These are phyloP conservation scores for Forbesichthys agassizii DNA, from an alignment of 2,113 vertebrate species.

Conservation along the genomic window DNA sequence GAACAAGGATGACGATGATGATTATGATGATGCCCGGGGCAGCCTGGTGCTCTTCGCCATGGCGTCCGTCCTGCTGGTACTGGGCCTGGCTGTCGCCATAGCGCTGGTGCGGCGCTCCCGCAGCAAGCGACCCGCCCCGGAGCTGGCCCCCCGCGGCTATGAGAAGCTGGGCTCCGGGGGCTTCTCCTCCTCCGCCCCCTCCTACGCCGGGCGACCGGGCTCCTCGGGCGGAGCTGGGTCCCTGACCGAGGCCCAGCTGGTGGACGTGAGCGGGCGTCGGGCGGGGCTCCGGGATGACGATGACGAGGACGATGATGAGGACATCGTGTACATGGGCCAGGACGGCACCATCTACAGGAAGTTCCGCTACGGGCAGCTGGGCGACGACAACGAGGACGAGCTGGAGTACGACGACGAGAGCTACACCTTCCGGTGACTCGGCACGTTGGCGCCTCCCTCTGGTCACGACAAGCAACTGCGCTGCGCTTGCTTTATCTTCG, in stretches of 20 bases:
- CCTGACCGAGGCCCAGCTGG: slow-evolving; percentile 81
- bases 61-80: slow-evolving; percentile 77
- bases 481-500: too few species aligned
- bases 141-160: slow-evolving; percentile 74
- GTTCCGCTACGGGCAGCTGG: slow-evolving; percentile 89
- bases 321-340: slow-evolving; percentile 95
- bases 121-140: slow-evolving; percentile 62
- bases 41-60: slow-evolving; percentile 80
- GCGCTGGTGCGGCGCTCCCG: slow-evolving; percentile 78
- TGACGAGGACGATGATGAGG: slow-evolving; percentile 84
- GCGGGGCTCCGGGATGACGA: slow-evolving; percentile 52
- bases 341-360: slow-evolving; percentile 93
- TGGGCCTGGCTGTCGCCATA: slow-evolving; percentile 72
- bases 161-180: slow-evolving; percentile 82
- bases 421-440: slow-evolving; percentile 83
- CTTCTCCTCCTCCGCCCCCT: slow-evolving; percentile 51
- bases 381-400: slow-evolving; percentile 86
- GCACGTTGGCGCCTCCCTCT: neutral
- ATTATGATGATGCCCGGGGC: slow-evolving; percentile 57
- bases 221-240: slow-evolving; percentile 51
- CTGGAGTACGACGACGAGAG: slow-evolving; percentile 96
- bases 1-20: slow-evolving; percentile 31
- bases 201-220: slow-evolving; percentile 58
- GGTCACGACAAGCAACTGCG: too few species aligned
- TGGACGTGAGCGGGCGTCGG: slow-evolving; percentile 78